phyloP scores from a whole-genome alignment of 2,797 vertebrate genomes.

The Dermochelys coriacea region DNA sequence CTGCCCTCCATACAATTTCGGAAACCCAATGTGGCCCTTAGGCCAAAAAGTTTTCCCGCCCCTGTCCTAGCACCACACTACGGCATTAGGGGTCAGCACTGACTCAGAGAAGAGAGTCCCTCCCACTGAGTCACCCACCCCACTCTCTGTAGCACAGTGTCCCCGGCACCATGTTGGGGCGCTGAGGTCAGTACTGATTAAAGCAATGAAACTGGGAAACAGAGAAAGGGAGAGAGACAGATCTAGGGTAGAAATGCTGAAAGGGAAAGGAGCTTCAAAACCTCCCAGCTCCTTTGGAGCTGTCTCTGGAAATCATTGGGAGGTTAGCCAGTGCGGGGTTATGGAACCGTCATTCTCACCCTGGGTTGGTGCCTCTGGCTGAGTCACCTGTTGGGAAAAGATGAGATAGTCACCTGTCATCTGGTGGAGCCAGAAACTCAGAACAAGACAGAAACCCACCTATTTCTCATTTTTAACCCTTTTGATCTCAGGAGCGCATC shows the following conservation, averaged over 20 bases:
- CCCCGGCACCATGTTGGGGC: neutral
- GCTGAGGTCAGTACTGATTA: neutral
- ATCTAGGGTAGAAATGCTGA: neutral
- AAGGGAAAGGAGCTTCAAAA: neutral
- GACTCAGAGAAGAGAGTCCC: neutral
- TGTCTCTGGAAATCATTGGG: neutral
- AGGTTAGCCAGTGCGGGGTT: neutral
- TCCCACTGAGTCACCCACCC: neutral
- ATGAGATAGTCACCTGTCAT: neutral
- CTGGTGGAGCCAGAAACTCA: neutral
- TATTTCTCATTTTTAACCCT: neutral
- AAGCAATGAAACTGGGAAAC: neutral
- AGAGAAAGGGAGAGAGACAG: neutral
- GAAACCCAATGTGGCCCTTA: too few relatives aligned
- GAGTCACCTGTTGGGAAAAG: neutral
- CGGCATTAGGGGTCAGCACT: neutral
- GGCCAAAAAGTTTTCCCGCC: too few relatives aligned
- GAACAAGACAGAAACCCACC: neutral
- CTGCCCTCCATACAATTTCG: too few relatives aligned
- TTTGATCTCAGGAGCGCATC: neutral
- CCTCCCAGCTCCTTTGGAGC: neutral
- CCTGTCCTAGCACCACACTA: neutral
- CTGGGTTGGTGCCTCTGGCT: neutral
- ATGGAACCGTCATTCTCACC: slow-evolving; percentile 27
- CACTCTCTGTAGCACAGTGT: neutral